Evolutionary conservation across 2,113 vertebrate genomes (phyloP), one percentile per base, ranked within the genome.

Genomic region (Semicossyphus pulcher): DNA sequence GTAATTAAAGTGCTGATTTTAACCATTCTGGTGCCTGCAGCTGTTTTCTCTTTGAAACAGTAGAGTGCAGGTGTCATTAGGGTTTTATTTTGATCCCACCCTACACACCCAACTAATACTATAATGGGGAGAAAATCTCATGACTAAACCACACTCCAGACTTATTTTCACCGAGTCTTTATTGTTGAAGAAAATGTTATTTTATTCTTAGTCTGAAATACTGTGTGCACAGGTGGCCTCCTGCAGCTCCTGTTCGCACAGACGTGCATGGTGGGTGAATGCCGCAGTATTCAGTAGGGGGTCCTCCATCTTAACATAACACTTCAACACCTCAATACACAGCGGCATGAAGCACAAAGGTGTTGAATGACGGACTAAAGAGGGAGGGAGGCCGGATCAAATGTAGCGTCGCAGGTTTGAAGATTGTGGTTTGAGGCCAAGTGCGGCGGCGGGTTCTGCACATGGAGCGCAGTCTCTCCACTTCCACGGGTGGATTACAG

Each of bases 191-290:
- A 73, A 82, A 78, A 83, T 79, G 51, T 86, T 86, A 75, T 88
- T 86, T 15, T 81, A 52, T 67, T 79, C 18, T 70, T 15, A 66
- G 73, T 31, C 57, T 79, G 3, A 12, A 18, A 20, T 36, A 42
- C 58, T 91, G 87, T 85, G 56, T 85, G 59, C 47, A 71, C 86
- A 90, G 85, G 83, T 85, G 88, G 76, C 12, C 12, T 49, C 48
- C 7, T 28, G 8, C 51, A 44, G 68, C 26, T 51, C 32, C 57
- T 42, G 69, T 23, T 39, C 69, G 78, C 53, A 53, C 54, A 57
- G 32, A 64, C 11, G 57, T 45, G 29, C 54, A 32, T 34, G 63
- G 32, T 72, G 65, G 83, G 51, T 54, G 61, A 59, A 72, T 29
- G 71, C 48, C 1, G 10, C 39, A 18, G 52, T 20, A 32, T 78